A percentile compares a stretch with the other conserved stretches of the same genome.
Conservation (phyloP, 2,797 vertebrate species). For the Lepilemur ruficaudatus region DNA sequence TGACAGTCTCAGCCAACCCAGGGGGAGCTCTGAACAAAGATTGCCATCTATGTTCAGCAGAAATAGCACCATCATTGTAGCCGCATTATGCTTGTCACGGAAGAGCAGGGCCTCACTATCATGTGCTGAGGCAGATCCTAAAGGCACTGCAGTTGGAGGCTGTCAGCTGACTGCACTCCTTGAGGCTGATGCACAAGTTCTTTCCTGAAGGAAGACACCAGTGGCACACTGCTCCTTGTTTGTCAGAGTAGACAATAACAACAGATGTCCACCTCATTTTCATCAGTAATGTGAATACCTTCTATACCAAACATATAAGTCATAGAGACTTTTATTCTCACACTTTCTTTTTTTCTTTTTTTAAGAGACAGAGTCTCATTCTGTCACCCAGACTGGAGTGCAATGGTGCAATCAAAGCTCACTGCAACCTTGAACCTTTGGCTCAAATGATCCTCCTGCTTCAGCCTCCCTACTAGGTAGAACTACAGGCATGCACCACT, state of each 20-base stretch:
- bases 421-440: not conserved
- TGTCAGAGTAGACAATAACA: not conserved
- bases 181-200: not conserved
- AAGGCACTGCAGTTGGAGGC: not conserved
- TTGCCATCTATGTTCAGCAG: not conserved
- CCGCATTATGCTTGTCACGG: not conserved
- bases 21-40: not conserved
- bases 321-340: not conserved
- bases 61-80: not conserved
- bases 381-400: not conserved
- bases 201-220: conserved; percentile 10
- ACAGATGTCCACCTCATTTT: not conserved
- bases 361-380: not conserved
- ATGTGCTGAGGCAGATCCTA: not conserved
- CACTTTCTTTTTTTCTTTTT: not conserved
- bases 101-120: not conserved
- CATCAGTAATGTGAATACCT: not conserved
- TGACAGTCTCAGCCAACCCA: not conserved
- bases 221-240: not conserved
- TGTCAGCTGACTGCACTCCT: not conserved
- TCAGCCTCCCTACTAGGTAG: not conserved
- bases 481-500: not conserved
- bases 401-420: not conserved
- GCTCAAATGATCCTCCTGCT: not conserved
- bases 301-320: not conserved